Conservation (phyloP, 2,797 vertebrate genomes). For the Acanthurus lineatus region DNA sequence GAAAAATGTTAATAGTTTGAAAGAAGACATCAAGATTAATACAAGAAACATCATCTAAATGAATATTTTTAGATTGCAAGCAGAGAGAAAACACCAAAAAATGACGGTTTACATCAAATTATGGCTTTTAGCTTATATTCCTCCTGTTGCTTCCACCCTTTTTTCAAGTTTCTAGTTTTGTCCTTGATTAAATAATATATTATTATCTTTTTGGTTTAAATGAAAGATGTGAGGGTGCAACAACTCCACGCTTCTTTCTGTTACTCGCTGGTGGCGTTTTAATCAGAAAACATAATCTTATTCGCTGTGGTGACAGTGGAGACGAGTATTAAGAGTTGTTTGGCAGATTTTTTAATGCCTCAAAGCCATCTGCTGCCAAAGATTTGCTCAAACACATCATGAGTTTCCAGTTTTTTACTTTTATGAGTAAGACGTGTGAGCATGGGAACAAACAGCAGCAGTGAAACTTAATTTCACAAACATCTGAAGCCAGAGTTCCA, state of each 20-base stretch:
- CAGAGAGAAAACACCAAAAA: too few species aligned
- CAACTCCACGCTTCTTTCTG: background rate
- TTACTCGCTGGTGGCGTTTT: background rate
- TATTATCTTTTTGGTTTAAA: background rate
- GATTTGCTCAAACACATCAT: background rate
- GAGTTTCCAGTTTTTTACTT: background rate
- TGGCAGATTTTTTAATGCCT: background rate
- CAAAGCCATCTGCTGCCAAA: background rate
- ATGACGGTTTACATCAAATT: background rate
- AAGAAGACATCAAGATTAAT: background rate
- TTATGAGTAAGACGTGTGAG: background rate
- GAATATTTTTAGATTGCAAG: background rate
- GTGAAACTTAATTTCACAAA: background rate
- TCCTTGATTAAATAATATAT: background rate
- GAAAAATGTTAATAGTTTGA: background rate
- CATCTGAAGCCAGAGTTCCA: background rate
- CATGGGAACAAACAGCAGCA: background rate
- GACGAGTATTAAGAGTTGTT: too few species aligned
- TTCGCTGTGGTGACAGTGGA: background rate
- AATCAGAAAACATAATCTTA: background rate
- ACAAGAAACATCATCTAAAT: background rate
- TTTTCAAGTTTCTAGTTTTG: too few species aligned
- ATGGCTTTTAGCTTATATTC: background rate
- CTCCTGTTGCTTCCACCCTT: too few species aligned
- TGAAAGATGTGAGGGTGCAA: background rate